Percentiles rank a stretch among this genome's conserved stretches.
phyloP scores from a whole-genome alignment of 2,888 invertebrate species.

The Aplocera efformata region DNA sequence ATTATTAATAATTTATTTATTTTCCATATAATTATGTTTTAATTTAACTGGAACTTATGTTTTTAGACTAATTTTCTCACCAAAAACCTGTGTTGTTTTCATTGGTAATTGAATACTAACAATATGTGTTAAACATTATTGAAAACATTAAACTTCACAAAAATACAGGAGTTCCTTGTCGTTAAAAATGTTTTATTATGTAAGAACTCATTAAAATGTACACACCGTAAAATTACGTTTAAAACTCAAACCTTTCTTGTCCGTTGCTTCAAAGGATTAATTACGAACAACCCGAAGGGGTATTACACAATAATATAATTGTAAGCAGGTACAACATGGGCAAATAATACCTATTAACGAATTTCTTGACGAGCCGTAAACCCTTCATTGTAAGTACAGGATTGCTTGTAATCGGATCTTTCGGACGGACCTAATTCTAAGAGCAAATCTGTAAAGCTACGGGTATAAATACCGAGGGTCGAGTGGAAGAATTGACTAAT shows the following conservation, averaged over 20 bases:
- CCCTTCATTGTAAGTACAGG: constrained; percentile 12
- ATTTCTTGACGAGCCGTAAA: constrained; percentile 8
- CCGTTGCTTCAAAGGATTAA: constrained; percentile 16
- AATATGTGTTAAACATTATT: too few species aligned
- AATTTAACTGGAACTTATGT: too few species aligned
- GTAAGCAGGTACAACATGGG: constrained; percentile 8
- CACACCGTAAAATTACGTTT: constrained; percentile 9
- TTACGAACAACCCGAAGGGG: constrained; percentile 12
- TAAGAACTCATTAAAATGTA: not conserved
- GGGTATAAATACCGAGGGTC: constrained; percentile 3
- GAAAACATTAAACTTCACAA: too few species aligned
- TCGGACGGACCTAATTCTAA: constrained; percentile 9
- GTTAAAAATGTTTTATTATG: too few species aligned
- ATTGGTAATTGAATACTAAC: too few species aligned
- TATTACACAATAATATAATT: constrained; percentile 15
- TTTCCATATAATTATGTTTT: too few species aligned
- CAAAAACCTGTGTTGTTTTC: too few species aligned
- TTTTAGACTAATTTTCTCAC: too few species aligned
- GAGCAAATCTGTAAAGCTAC: constrained; percentile 12
- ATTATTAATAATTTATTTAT: too few species aligned
- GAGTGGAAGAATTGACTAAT: not conserved
- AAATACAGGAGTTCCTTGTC: too few species aligned
- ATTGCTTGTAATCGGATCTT: constrained; percentile 14
- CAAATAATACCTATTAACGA: constrained; percentile 13
- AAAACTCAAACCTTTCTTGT: not conserved